A percentile compares a stretch with the other conserved stretches of the same genome.
phyloP scores from a whole-genome alignment of 2,888 invertebrate genomes.

The Loripinus fragilis region DNA sequence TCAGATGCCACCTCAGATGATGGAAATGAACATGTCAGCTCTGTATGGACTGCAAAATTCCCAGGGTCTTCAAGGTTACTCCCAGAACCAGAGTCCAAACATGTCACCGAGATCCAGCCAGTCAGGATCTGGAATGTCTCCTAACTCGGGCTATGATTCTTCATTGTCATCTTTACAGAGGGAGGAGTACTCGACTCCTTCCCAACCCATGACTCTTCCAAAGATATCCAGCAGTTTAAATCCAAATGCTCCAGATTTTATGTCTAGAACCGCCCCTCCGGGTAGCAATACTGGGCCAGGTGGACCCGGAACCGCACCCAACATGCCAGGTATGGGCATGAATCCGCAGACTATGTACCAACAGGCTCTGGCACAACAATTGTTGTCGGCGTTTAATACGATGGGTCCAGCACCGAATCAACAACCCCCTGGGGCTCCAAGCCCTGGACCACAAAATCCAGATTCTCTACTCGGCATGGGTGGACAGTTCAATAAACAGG shows the following conservation, averaged over 20 bases:
- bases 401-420: conserved; percentile 44
- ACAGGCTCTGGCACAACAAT: conserved; percentile 66
- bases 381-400: conserved; percentile 53
- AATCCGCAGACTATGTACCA: conserved; percentile 61
- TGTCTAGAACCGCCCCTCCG: conserved; percentile 81
- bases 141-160: conserved; percentile 60
- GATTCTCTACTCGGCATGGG: conserved; percentile 58
- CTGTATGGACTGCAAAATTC: conserved; percentile 31
- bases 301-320: conserved; percentile 34
- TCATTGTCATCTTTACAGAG: conserved; percentile 64
- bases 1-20: conserved; percentile 44
- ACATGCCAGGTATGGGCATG: conserved; percentile 38
- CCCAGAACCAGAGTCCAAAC: conserved; percentile 67
- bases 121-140: conserved; percentile 60
- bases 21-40: conserved; percentile 48
- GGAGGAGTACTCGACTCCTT: conserved; percentile 81
- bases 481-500: conserved; percentile 56
- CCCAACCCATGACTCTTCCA: conserved; percentile 82
- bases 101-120: conserved; percentile 70
- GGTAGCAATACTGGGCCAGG: conserved; percentile 32
- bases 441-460: conserved; percentile 29
- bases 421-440: conserved; percentile 26
- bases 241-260: conserved; percentile 92
- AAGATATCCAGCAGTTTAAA: conserved; percentile 87
- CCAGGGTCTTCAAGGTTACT: conserved; percentile 34